phyloP scores from a whole-genome alignment of 2,113 vertebrate genomes.

The Pseudorhombus dupliciocellatus region DNA sequence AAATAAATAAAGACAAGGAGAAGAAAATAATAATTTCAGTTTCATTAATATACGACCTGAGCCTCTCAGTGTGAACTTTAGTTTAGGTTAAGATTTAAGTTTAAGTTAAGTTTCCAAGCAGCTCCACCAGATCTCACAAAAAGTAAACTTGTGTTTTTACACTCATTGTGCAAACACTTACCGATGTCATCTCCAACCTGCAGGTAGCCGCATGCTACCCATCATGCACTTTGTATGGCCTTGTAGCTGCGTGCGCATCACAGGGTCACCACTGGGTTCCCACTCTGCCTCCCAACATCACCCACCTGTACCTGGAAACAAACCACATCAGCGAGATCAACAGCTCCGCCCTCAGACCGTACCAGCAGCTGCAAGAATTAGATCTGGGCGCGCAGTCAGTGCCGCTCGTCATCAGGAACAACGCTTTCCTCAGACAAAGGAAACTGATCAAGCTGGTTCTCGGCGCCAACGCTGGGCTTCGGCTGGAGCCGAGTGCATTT shows the following conservation, averaged over 20 bases:
- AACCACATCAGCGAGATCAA: constrained; percentile 83
- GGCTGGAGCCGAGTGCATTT: constrained; percentile 84
- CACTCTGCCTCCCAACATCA: constrained; percentile 73
- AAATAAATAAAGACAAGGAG: neutral
- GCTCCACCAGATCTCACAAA: too few species aligned
- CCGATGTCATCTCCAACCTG: constrained; percentile 1
- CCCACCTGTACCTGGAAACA: constrained; percentile 73
- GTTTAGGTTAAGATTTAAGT: too few species aligned
- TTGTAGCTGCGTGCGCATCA: constrained; percentile 43
- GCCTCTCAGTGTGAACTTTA: too few species aligned
- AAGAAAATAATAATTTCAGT: too few species aligned
- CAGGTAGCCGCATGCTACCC: constrained; percentile 47
- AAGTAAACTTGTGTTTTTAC: too few species aligned
- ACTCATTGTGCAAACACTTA: too few species aligned
- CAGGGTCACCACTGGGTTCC: constrained; percentile 79
- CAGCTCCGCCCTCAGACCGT: constrained; percentile 73
- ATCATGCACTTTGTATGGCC: constrained; percentile 64
- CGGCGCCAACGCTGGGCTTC: constrained; percentile 59
- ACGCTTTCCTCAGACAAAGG: constrained; percentile 84
- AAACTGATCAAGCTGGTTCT: constrained; percentile 81
- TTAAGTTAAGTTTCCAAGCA: too few species aligned
- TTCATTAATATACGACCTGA: too few species aligned
- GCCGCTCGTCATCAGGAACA: constrained; percentile 75
- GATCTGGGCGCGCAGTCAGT: constrained; percentile 74
- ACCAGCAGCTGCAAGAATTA: constrained; percentile 73